A percentile compares a stretch with the other conserved stretches of the same genome.
phyloP scores from a whole-genome alignment of 1,140 invertebrate species.

The Formica exsecta region DNA sequence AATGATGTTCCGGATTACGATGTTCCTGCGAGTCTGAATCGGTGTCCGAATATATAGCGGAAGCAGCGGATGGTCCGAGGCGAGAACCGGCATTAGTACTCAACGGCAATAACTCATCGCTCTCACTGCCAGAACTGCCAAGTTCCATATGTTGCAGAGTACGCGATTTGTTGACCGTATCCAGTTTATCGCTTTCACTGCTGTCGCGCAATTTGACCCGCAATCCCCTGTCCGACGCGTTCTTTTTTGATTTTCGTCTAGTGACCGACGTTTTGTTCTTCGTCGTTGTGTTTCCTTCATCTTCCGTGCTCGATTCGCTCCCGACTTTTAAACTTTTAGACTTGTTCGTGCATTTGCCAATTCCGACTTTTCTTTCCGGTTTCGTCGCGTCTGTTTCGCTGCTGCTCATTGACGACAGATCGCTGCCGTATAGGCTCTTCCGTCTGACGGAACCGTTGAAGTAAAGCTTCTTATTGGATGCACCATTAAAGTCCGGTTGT shows the following conservation, averaged over 20 bases:
- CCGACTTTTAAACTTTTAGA: constrained; percentile 76
- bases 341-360: constrained; percentile 64
- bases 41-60: constrained; percentile 92
- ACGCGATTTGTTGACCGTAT: constrained; percentile 84
- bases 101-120: constrained; percentile 91
- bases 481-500: constrained; percentile 89
- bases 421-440: constrained; percentile 89
- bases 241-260: constrained; percentile 82
- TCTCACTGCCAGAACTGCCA: constrained; percentile 89
- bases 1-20: constrained; percentile 77
- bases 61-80: constrained; percentile 83
- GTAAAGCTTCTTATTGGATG: constrained; percentile 91
- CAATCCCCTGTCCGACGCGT: constrained; percentile 73
- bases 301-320: constrained; percentile 83
- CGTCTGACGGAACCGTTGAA: constrained; percentile 91
- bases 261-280: constrained; percentile 74
- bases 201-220: constrained; percentile 75
- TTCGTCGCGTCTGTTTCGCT: constrained; percentile 87
- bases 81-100: constrained; percentile 81
- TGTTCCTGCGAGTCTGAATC: constrained; percentile 91
- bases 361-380: constrained; percentile 75
- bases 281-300: constrained; percentile 74
- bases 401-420: constrained; percentile 89
- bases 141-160: constrained; percentile 90
- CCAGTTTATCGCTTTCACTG: constrained; percentile 80